These are phyloP conservation scores for Bombus polaris DNA, from an alignment of 1,140 invertebrate genomes.

Conservation along the genomic window DNA sequence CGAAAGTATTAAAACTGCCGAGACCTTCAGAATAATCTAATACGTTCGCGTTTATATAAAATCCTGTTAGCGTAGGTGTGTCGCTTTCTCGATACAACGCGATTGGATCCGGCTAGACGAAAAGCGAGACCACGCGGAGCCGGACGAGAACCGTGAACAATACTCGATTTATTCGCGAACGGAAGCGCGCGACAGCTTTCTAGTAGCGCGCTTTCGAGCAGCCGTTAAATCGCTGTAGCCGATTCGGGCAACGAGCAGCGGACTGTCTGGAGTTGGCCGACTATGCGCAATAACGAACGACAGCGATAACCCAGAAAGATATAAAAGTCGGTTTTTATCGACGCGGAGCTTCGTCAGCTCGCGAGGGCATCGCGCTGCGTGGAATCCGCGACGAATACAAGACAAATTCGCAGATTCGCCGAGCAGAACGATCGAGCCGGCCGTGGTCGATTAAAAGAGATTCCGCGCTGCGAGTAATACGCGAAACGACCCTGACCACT, in stretches of 20 bases:
- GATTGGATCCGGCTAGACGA: conserved; percentile 5
- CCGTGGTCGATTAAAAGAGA: conserved; percentile 5
- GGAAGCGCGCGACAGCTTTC: conserved; percentile 41
- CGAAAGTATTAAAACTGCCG: background rate
- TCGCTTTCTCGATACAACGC: conserved; percentile 35
- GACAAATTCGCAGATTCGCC: background rate
- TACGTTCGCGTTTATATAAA: no score
- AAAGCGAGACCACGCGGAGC: conserved; percentile 4
- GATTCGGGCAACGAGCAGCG: background rate
- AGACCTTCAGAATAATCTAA: background rate
- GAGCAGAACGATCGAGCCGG: background rate
- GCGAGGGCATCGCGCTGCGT: no score
- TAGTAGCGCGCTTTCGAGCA: conserved; percentile 51
- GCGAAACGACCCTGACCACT: background rate
- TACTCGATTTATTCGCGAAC: conserved; percentile 57
- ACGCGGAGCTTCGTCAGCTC: no score
- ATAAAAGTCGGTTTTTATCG: conserved; percentile 34
- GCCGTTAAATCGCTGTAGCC: conserved; percentile 8
- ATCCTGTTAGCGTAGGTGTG: conserved; percentile 8
- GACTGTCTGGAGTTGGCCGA: no score
- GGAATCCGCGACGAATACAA: no score
- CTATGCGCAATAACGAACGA: background rate
- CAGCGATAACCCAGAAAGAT: conserved; percentile 52
- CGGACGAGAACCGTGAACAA: conserved; percentile 41
- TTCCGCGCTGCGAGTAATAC: background rate